Evolutionary conservation across 2,888 invertebrate species (phyloP), one percentile per base, ranked within the genome.

Genomic region (Tachystola acroxantha): DNA sequence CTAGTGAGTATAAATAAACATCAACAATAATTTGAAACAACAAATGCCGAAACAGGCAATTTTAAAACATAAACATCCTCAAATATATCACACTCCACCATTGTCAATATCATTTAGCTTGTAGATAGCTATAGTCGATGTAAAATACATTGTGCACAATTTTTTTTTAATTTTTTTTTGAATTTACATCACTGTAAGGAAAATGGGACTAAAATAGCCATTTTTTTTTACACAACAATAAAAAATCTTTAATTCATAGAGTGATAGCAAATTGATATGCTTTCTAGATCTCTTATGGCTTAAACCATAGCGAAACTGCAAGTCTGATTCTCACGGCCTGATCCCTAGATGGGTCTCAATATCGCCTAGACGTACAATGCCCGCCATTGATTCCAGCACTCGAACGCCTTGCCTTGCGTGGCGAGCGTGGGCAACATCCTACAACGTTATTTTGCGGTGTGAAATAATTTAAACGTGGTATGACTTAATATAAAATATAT

Each of bases 401-500:
- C 48, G 47, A 42, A 55, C 53, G 51, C 53, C 50, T 57, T 52
- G 51, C 53, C 50, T 57, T 49, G 46, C 57, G 37, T 30, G 39
- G 38, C 38, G 52, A 45, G 65, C 57, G 69, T 65, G 64, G 66
- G 60, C 51, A 39, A 57, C 56, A 59, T 53, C 58, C 52, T 54
- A 57, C 51, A 45, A 42, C 47, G 36, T 40, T 49, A 43, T 45
- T 16, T 40, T 37, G 41, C 37, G 39, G 34, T 48, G 46, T 53
- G 45, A 42, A 42, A 49, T 37, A 35, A 43, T 32, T 39, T 42
- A 34, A 34, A 24, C 2, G 10, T n/a, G 25, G 19, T 10, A 34
- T 35, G 27, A 25, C 24, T 9, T n/a, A n/a, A n/a, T n/a, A n/a
- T n/a, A n/a, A n/a, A n/a, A n/a, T n/a, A n/a, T n/a, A n/a, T n/a